phyloP scores from a whole-genome alignment of 2,113 vertebrate species.

The Ciconia stormi region DNA sequence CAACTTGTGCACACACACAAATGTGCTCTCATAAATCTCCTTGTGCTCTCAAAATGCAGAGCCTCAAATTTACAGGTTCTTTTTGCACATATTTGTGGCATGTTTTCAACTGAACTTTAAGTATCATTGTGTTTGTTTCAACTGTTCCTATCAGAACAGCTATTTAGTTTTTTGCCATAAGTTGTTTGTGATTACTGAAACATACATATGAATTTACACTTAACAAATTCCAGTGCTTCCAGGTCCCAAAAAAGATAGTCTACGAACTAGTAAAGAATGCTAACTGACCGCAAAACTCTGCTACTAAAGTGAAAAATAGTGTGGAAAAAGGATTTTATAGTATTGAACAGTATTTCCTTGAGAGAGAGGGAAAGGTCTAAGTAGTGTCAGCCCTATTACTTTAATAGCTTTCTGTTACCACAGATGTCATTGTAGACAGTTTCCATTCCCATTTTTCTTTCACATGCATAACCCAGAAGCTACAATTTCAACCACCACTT shows the following conservation, averaged over 20 bases:
- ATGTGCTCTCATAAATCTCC: too few relatives aligned
- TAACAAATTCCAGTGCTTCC: not conserved
- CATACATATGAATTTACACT: not conserved
- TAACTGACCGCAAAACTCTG: not conserved
- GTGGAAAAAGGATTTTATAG: not conserved
- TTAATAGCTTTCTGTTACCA: not conserved
- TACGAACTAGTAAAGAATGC: not conserved
- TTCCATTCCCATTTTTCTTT: not conserved
- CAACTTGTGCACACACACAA: not conserved
- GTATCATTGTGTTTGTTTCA: not conserved
- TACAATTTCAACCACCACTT: not conserved
- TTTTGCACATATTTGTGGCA: not conserved
- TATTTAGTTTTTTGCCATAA: not conserved
- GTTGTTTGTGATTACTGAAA: not conserved
- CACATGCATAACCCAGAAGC: not conserved
- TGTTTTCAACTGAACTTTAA: not conserved
- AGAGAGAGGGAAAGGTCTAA: not conserved
- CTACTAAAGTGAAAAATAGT: not conserved
- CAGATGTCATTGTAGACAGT: not conserved
- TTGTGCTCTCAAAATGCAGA: not conserved
- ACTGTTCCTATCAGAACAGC: not conserved
- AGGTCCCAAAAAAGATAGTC: not conserved
- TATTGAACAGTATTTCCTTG: not conserved
- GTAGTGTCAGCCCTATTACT: not conserved
- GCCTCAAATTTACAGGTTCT: not conserved